A percentile compares a stretch with the other conserved stretches of the same genome.
phyloP scores from a whole-genome alignment of 2,888 invertebrate genomes.

The Oxyscelio sp. region DNA sequence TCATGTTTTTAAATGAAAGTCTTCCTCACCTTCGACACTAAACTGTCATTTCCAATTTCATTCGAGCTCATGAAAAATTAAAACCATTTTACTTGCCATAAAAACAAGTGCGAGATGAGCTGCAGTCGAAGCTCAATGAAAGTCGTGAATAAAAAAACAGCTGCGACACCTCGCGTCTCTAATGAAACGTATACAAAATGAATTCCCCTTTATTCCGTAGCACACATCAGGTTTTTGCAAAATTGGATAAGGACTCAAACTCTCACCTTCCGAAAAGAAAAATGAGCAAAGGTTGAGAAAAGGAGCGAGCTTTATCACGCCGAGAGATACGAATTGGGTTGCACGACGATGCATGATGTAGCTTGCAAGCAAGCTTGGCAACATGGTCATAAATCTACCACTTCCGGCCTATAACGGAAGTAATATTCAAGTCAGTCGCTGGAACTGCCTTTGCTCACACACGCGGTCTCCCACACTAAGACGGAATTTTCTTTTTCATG shows the following conservation, averaged over 20 bases:
- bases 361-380: constrained; percentile 73
- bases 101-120: constrained; percentile 23
- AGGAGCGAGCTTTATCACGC: constrained; percentile 42
- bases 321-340: constrained; percentile 50
- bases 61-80: constrained; percentile 23
- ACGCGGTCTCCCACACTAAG: constrained; percentile 29
- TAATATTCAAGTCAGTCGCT: constrained; percentile 81
- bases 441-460: constrained; percentile 53
- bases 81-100: constrained; percentile 24
- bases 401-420: constrained; percentile 83
- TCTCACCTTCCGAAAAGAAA: too few relatives aligned
- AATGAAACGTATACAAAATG: constrained; percentile 29
- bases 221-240: too few relatives aligned
- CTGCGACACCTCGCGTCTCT: too few relatives aligned
- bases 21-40: constrained; percentile 8
- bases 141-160: too few relatives aligned
- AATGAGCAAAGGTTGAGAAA: background rate
- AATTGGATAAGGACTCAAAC: too few relatives aligned
- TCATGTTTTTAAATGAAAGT: constrained; percentile 53
- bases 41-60: constrained; percentile 36
- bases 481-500: constrained; percentile 58
- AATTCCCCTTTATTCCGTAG: background rate
- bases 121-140: background rate
- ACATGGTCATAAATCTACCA: constrained; percentile 85
- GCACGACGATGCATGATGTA: constrained; percentile 47